Evolutionary conservation across 2,888 invertebrate species (phyloP).

Genomic region (Seira ritae): DNA sequence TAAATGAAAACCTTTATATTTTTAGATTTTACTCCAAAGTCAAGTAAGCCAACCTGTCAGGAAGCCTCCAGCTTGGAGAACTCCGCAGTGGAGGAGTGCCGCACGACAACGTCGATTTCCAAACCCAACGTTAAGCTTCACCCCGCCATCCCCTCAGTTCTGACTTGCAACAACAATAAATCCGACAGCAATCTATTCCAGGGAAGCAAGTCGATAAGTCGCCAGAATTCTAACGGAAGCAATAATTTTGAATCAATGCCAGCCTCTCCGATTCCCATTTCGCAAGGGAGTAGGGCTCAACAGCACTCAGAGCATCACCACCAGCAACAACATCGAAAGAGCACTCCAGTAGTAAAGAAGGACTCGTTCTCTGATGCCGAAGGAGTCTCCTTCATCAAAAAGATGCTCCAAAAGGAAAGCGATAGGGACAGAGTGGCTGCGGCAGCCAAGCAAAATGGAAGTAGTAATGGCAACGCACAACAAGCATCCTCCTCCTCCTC

Average conservation of each 20-base stretch:
- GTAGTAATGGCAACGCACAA: conserved; percentile 28
- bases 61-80: conserved; percentile 58
- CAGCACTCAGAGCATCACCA: conserved; percentile 24
- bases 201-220: conserved; percentile 26
- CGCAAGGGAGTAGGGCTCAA: background rate
- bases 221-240: conserved; percentile 29
- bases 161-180: conserved; percentile 30
- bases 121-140: conserved; percentile 48
- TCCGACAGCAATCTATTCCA: conserved; percentile 15
- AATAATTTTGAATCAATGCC: conserved; percentile 32
- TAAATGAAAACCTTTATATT: background rate
- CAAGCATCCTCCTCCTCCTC: background rate
- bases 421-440: conserved; percentile 53
- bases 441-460: conserved; percentile 8
- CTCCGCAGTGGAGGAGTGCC: conserved; percentile 62
- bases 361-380: conserved; percentile 70
- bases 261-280: conserved; percentile 50
- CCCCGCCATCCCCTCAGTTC: conserved; percentile 49
- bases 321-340: conserved; percentile 37
- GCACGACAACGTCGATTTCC: background rate
- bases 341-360: conserved; percentile 59
- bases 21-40: conserved; percentile 49
- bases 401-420: conserved; percentile 69
- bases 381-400: conserved; percentile 70
- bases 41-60: conserved; percentile 54